These are phyloP conservation scores for Eufriesea mexicana DNA, from an alignment of 1,140 invertebrate genomes.

Conservation along the genomic window DNA sequence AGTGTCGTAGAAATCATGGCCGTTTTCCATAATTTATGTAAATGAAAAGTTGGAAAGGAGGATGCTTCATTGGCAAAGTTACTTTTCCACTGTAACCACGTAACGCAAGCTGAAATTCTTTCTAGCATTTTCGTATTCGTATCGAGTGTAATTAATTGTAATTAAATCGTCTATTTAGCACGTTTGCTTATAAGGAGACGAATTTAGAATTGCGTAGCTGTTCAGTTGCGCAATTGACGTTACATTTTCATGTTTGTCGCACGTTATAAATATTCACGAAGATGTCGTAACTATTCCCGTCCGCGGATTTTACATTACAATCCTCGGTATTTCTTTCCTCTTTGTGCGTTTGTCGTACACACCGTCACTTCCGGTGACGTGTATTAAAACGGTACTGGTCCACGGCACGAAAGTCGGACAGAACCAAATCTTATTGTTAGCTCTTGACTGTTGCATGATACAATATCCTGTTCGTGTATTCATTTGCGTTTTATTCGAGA, in stretches of 20 bases:
- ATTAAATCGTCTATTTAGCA: no score
- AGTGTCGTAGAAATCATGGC: not conserved
- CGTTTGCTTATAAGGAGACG: no score
- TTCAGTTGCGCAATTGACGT: no score
- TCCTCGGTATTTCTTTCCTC: not conserved
- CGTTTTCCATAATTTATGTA: not conserved
- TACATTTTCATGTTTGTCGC: not conserved
- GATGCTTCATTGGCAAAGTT: not conserved
- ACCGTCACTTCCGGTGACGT: conserved; percentile 16
- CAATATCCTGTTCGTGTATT: conserved; percentile 16
- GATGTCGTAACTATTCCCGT: not conserved
- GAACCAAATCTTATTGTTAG: conserved; percentile 19
- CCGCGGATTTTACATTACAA: not conserved
- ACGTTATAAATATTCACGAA: not conserved
- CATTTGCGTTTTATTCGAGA: not conserved
- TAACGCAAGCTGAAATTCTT: not conserved
- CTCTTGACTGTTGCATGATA: not conserved
- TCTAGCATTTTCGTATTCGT: not conserved
- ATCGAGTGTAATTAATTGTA: no score
- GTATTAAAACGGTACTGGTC: conserved; percentile 31
- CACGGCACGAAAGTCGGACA: conserved; percentile 32
- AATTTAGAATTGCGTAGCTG: no score
- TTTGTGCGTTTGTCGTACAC: not conserved
- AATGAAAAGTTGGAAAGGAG: not conserved
- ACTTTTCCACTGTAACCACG: not conserved